These are phyloP conservation scores for Microcebus lehilahytsara DNA, from an alignment of 2,113 vertebrate species.

Conservation along the genomic window DNA sequence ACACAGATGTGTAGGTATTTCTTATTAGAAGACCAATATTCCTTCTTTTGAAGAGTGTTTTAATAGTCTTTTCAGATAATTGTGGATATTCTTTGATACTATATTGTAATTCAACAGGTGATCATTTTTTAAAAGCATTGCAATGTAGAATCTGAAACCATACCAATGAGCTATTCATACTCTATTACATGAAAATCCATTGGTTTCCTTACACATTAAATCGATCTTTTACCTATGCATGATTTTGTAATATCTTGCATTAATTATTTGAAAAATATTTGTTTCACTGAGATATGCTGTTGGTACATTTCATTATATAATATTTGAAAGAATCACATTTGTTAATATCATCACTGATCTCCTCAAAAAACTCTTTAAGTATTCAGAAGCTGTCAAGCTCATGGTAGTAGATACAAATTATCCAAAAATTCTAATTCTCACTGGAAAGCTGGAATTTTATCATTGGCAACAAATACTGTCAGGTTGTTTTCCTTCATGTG, in stretches of 20 bases:
- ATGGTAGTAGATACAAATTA: neutral
- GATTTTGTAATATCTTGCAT: neutral
- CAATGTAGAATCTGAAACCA: neutral
- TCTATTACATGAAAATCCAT: neutral
- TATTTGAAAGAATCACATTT: neutral
- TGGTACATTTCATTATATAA: neutral
- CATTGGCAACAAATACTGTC: slow-evolving; percentile 49
- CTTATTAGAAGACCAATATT: neutral
- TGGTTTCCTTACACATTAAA: neutral
- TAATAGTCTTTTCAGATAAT: neutral
- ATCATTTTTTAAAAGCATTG: slow-evolving; percentile 12
- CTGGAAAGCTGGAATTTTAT: slow-evolving; percentile 59
- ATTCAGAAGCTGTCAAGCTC: slow-evolving; percentile 36
- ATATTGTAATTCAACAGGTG: neutral
- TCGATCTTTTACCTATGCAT: neutral
- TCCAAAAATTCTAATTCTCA: slow-evolving; percentile 52
- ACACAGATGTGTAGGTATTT: neutral
- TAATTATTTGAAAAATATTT: neutral
- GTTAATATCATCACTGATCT: slow-evolving; percentile 17
- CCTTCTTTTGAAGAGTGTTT: neutral
- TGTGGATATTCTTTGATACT: neutral
- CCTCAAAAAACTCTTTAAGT: neutral
- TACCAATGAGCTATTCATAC: neutral
- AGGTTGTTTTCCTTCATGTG: slow-evolving; percentile 45
- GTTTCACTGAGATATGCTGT: neutral